These are phyloP conservation scores for Mycogona germanica DNA, from an alignment of 2,888 invertebrate species.

Conservation along the genomic window DNA sequence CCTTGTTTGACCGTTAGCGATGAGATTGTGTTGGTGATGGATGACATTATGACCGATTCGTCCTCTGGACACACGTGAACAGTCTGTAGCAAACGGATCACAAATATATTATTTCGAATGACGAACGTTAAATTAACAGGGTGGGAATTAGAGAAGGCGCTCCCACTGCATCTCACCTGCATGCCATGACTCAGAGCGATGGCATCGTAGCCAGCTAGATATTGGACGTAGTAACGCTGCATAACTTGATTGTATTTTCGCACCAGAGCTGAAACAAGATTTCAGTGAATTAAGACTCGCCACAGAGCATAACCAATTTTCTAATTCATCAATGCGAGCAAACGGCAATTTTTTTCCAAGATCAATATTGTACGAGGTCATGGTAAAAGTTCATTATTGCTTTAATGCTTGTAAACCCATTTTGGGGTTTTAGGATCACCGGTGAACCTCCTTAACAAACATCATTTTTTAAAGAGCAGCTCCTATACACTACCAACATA, in stretches of 20 bases:
- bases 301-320: neutral
- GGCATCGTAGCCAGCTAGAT: slow-evolving; percentile 90
- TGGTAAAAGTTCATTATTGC: too few relatives aligned
- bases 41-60: slow-evolving; percentile 85
- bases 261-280: slow-evolving; percentile 49
- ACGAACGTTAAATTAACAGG: neutral
- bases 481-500: too few relatives aligned
- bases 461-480: neutral
- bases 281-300: too few relatives aligned
- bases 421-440: too few relatives aligned
- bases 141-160: slow-evolving; percentile 51
- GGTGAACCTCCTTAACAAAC: too few relatives aligned
- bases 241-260: slow-evolving; percentile 94
- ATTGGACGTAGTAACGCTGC: slow-evolving; percentile 96
- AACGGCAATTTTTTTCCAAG: neutral
- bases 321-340: neutral
- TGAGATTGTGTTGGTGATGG: slow-evolving; percentile 77
- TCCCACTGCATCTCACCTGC: slow-evolving; percentile 60
- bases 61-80: slow-evolving; percentile 59
- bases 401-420: too few relatives aligned
- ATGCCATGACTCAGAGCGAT: slow-evolving; percentile 67
- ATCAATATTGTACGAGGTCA: too few relatives aligned
- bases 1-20: slow-evolving; percentile 76
- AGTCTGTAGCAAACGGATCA: too few relatives aligned
- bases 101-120: too few relatives aligned